Base-by-base conservation (phyloP, 2,113 vertebrate genomes). In the Dipodomys spectabilis region DNA sequence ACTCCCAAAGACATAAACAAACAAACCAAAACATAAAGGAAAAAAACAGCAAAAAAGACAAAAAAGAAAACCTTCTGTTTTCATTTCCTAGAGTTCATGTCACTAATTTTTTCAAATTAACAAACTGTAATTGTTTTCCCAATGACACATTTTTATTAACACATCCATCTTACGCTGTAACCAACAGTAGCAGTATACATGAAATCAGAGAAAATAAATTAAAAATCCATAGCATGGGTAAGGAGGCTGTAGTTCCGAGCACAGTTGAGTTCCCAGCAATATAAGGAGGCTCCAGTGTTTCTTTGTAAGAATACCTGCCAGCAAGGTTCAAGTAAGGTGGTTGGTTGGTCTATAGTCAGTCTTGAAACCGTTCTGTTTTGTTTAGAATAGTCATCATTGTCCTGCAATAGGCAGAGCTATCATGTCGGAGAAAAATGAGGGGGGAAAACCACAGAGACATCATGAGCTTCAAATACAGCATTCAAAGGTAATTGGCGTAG, bases 141-240 rank as follows among this genome's bases (percentile, higher is more conserved):
- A 98, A 98, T 98, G 98, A 98, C 98, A 98, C 98, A 98, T 98
- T 98, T 98, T 97, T 95, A 39, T 96, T 97, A 98, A 98, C 98
- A 98, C 98, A 98, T 98, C 98, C 98, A 97, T 98, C 98, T 98
- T 98, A 98, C 98, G 98, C 98, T 97, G 98, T 98, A 98, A 98
- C 98, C 97, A 98, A 98, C 98, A 98, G 98, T 97, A 98, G 98
- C 97, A 97, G 98, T 98, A 98, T 98, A 98, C 98, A 98, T 98
- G 98, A 98, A 98, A 98, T 98, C 98, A 98, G 98, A 97, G 97
- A 98, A 98, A 98, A 98, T 98, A 98, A 98, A 98, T 98, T 98
- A 98, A 98, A 97, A 94, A 98, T 98, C 98, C 98, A 97, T 98
- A 98, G 98, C 98, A 97, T 98, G 98, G 97, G 97, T 97, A 97